Conservation (phyloP, 2,797 vertebrate species). For the Delichon dasypus region DNA sequence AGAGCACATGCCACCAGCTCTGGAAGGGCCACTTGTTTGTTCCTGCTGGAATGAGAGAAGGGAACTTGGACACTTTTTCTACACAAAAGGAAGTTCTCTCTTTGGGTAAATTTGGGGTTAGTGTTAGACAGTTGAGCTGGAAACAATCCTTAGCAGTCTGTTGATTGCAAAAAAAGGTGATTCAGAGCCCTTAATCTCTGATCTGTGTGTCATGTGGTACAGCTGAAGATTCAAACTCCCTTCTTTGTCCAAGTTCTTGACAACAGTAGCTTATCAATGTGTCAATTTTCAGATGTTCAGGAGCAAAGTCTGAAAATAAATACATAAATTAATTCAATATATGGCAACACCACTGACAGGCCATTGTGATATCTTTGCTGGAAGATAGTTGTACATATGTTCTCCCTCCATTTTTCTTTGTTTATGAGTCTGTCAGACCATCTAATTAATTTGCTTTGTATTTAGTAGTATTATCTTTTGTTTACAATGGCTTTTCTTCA, state of each 20-base stretch:
- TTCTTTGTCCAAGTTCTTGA: background rate
- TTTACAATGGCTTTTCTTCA: conserved; percentile 69
- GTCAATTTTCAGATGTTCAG: background rate
- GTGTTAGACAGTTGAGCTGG: background rate
- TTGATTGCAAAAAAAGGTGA: background rate
- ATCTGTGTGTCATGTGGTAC: background rate
- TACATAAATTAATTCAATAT: background rate
- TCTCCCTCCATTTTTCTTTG: conserved; percentile 46
- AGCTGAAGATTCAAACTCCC: background rate
- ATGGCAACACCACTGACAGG: background rate
- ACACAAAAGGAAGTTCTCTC: background rate
- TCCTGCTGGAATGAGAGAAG: background rate
- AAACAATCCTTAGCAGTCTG: background rate
- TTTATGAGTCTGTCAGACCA: conserved; percentile 35
- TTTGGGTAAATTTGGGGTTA: background rate
- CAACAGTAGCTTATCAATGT: background rate
- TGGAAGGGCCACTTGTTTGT: background rate
- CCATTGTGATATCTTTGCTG: conserved; percentile 24
- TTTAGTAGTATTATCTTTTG: conserved; percentile 63
- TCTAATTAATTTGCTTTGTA: conserved; percentile 61
- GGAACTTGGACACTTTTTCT: background rate
- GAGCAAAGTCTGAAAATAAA: background rate
- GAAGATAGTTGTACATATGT: conserved; percentile 37
- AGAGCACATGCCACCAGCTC: background rate
- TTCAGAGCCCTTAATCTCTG: background rate